A percentile compares a stretch with the other conserved stretches of the same genome.
Evolutionary conservation across 2,113 vertebrate species (phyloP).

Genomic region (Pardalotus punctatus): DNA sequence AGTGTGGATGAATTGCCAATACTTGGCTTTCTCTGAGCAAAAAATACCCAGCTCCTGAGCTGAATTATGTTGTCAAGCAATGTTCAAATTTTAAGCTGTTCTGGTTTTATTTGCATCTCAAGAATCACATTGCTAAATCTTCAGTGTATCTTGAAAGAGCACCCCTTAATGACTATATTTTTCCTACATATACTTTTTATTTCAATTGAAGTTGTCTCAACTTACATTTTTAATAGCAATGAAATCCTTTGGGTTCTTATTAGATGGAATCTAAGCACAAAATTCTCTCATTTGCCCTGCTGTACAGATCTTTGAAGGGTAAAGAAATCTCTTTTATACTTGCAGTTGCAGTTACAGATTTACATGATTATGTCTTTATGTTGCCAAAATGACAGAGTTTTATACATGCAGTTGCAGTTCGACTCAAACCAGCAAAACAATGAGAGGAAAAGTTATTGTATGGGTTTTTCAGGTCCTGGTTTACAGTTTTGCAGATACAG

Average conservation of each 20-base stretch:
- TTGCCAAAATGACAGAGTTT: background rate
- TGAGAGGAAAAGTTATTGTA: background rate
- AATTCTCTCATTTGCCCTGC: background rate
- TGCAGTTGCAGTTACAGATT: background rate
- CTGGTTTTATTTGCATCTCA: background rate
- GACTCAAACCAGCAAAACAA: background rate
- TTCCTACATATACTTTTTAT: background rate
- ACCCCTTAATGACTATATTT: background rate
- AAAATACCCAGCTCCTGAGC: background rate
- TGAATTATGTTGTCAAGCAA: constrained; percentile 10
- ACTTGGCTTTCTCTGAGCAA: background rate
- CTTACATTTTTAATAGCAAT: constrained; percentile 22
- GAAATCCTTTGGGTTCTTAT: constrained; percentile 23
- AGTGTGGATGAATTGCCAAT: constrained; percentile 8
- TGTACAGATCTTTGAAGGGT: background rate
- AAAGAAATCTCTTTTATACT: background rate
- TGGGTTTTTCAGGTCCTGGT: background rate
- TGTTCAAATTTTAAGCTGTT: background rate
- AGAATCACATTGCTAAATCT: background rate
- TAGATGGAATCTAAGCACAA: background rate
- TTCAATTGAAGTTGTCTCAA: background rate
- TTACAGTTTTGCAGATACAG: background rate
- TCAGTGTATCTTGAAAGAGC: background rate
- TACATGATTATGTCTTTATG: background rate
- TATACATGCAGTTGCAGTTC: background rate